Evolutionary conservation across 2,888 invertebrate species (phyloP), one percentile per base, ranked within the genome.

Genomic region (Cheilosia scutellata): DNA sequence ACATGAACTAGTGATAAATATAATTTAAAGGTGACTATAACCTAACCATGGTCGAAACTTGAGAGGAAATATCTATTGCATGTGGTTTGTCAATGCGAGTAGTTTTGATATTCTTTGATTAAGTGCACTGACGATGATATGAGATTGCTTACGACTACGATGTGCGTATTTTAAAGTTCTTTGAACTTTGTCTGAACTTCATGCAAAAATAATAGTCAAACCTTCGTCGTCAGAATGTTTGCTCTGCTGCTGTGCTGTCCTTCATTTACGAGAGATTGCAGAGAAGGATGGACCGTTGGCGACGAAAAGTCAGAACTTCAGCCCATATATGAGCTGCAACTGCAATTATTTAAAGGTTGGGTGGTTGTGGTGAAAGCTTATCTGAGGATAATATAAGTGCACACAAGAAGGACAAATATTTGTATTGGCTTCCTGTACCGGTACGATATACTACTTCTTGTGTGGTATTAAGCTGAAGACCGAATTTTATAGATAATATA

Each of bases 381-480:
- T 74, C 80, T 62, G 65, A 29, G 55, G 40, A 68, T 42, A 72
- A 60, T 72, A 60, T 72, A 20, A 80, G 42, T 80, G 80, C 74
- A 68, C 74, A 53, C 66, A 20, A 68, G 16, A 62, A 37, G 13
- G 37, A 49, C 62, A 80, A 80, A 80, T 80, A 80, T 80, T 74
- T 74, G 68, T 60, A 47, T 66, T 80, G 60, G 74, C 66, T 65
- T 80, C 62, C 74, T 55, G 74, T 74, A 29, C 42, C 9, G 42
- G 51, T 13, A 68, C 68, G 60, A 49, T 66, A 49, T 66, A 62
- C 7, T 62, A 16, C 11, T 13, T 37, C 53, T 68, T 55, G 29
- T 53, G 60, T 55, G 31, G 7, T 25, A 29, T 20, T 33, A 33
- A 60, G 31, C 51, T 25, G 60, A 9, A 33, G 68, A 60, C 47